Percentiles rank a stretch among this genome's conserved stretches.
Evolutionary conservation across 2,797 vertebrate species (phyloP).

Genomic region (Melopsittacus undulatus): DNA sequence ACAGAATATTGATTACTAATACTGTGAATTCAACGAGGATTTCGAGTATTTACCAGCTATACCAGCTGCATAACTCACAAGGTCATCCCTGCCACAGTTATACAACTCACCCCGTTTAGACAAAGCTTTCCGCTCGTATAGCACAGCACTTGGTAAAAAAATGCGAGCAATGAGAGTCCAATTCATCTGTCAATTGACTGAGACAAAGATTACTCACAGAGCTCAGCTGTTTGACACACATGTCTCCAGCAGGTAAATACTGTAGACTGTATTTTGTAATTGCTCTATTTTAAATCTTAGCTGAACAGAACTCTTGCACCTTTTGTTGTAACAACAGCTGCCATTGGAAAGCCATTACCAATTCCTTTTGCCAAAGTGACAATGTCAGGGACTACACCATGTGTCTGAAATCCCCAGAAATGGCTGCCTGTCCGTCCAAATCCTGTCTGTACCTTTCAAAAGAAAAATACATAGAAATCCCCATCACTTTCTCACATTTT

Average conservation of each 20-base stretch:
- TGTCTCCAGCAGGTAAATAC: neutral
- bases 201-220: neutral
- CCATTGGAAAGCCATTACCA: conserved; percentile 96
- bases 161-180: neutral
- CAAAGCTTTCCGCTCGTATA: neutral
- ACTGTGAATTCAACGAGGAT: neutral
- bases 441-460: conserved; percentile 91
- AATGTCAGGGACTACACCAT: conserved; percentile 89
- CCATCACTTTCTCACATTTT: neutral
- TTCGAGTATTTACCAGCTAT: neutral
- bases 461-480: neutral
- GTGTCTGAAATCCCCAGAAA: conserved; percentile 94
- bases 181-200: neutral
- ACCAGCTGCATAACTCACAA: neutral
- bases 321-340: conserved; percentile 89
- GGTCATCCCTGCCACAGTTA: neutral
- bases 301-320: conserved; percentile 72
- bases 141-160: neutral
- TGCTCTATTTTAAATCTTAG: neutral
- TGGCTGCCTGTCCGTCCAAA: conserved; percentile 92
- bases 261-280: neutral
- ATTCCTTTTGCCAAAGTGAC: conserved; percentile 96
- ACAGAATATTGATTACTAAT: neutral
- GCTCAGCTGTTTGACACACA: neutral
- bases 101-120: neutral